These are phyloP conservation scores for Thamnaconus septentrionalis DNA, from an alignment of 2,113 vertebrate species.

Conservation along the genomic window DNA sequence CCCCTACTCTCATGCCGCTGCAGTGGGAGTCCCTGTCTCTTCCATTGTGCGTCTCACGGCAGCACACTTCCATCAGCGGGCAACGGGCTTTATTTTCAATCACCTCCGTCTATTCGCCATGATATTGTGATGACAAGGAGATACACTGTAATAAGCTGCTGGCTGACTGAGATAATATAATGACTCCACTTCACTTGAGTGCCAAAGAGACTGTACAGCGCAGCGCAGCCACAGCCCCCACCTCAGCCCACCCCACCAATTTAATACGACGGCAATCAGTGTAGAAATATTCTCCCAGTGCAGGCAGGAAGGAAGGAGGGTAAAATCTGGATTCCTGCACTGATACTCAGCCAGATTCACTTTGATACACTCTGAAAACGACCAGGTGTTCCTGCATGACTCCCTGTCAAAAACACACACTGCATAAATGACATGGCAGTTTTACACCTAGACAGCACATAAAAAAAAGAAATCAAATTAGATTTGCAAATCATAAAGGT, in stretches of 20 bases:
- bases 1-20: neutral
- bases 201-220: constrained; percentile 1
- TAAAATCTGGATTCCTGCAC: neutral
- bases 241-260: neutral
- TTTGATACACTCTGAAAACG: too few relatives aligned
- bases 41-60: too few relatives aligned
- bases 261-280: constrained; percentile 23
- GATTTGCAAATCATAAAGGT: too few relatives aligned
- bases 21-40: neutral
- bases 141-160: constrained; percentile 27
- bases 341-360: neutral
- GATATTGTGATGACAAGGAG: constrained; percentile 19
- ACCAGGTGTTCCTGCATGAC: too few relatives aligned
- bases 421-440: too few relatives aligned
- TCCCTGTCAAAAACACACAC: too few relatives aligned
- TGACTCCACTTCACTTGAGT: constrained; percentile 37
- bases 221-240: too few relatives aligned
- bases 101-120: constrained; percentile 12
- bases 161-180: constrained; percentile 34
- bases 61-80: neutral
- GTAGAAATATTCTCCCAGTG: constrained; percentile 1
- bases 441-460: too few relatives aligned
- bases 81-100: constrained; percentile 33
- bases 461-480: too few relatives aligned
- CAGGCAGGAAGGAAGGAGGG: neutral